A percentile compares a stretch with the other conserved stretches of the same genome.
Conservation (phyloP, 2,113 vertebrate genomes). For the Halcyon senegalensis region DNA sequence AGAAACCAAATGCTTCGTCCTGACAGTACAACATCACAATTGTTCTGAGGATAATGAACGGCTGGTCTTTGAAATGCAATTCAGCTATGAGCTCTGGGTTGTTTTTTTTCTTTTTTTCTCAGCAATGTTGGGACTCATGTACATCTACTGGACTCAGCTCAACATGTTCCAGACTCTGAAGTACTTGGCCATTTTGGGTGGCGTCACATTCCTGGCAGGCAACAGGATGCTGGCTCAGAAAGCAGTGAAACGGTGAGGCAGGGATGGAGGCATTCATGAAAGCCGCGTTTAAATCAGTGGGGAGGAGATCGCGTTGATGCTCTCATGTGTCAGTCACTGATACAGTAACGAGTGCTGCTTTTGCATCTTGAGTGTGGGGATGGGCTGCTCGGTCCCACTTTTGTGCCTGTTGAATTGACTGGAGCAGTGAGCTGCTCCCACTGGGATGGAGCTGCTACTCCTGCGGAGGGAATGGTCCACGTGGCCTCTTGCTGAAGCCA, state of each 20-base stretch:
- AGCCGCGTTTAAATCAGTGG: neutral
- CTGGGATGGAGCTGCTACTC: neutral
- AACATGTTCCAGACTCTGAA: slow-evolving; percentile 99
- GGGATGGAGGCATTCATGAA: neutral
- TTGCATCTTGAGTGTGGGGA: neutral
- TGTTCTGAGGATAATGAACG: neutral
- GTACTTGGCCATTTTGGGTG: slow-evolving; percentile 94
- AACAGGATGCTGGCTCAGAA: slow-evolving; percentile 99
- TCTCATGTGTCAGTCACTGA: neutral
- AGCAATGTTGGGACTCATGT: slow-evolving; percentile 98
- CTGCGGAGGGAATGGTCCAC: neutral
- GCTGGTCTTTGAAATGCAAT: neutral
- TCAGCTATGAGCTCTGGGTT: neutral
- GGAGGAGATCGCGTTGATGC: neutral
- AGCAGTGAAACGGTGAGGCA: slow-evolving; percentile 91
- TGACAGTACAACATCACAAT: neutral
- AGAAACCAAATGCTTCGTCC: neutral
- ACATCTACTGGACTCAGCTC: slow-evolving; percentile 97
- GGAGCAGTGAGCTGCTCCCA: neutral
- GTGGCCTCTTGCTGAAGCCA: neutral
- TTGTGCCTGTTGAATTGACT: neutral
- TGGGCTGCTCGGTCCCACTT: neutral
- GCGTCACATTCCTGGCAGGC: slow-evolving; percentile 94
- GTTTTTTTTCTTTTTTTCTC: neutral
- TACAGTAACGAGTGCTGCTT: neutral